Evolutionary conservation across 2,797 vertebrate species (phyloP).

Genomic region (Garrulus glandarius): DNA sequence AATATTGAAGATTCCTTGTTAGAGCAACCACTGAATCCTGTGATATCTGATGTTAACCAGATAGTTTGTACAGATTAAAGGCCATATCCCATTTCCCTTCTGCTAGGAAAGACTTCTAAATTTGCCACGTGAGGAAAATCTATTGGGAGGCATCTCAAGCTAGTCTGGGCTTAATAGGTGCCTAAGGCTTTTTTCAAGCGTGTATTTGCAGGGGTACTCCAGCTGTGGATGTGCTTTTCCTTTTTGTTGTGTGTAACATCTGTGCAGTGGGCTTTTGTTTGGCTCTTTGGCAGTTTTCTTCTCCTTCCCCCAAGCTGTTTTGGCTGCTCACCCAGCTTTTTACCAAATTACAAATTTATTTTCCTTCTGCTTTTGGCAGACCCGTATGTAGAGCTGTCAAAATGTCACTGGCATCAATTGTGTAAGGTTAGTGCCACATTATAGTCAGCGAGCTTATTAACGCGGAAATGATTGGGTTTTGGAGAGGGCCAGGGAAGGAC

Average conservation of each 20-base stretch:
- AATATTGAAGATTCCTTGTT: background rate
- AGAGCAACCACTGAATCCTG: background rate
- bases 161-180: background rate
- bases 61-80: background rate
- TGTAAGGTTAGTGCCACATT: slow-evolving; percentile 42
- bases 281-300: background rate
- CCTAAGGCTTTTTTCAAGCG: background rate
- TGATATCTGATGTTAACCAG: background rate
- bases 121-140: background rate
- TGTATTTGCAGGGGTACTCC: background rate
- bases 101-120: background rate
- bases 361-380: slow-evolving; percentile 49
- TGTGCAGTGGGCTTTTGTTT: slow-evolving; percentile 53
- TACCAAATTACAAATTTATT: slow-evolving; percentile 50
- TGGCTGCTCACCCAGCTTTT: slow-evolving; percentile 64
- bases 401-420: slow-evolving; percentile 54
- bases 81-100: background rate
- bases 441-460: slow-evolving; percentile 40
- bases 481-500: slow-evolving; percentile 14
- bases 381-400: slow-evolving; percentile 59
- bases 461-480: slow-evolving; percentile 45
- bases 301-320: slow-evolving; percentile 31
- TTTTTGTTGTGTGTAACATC: background rate
- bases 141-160: background rate
- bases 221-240: background rate